Evolutionary conservation across 2,888 invertebrate species (phyloP).

Genomic region (Eumacrocentrus americanus): DNA sequence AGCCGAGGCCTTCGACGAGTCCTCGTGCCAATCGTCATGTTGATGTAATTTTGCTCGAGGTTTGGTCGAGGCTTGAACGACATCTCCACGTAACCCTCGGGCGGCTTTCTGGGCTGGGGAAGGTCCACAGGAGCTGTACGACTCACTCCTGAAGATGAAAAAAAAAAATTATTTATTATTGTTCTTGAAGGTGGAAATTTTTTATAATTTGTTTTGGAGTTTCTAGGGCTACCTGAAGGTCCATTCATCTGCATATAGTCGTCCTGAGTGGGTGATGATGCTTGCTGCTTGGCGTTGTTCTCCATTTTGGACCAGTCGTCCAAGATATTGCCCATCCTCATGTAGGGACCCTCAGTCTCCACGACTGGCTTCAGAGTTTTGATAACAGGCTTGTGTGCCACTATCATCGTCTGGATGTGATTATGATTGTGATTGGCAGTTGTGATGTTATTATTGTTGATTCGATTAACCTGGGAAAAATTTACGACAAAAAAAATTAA

Average conservation of each 20-base stretch:
- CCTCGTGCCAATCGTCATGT: constrained; percentile 61
- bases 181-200: too few relatives aligned
- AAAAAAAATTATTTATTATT: neutral
- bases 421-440: constrained; percentile 60
- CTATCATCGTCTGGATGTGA: constrained; percentile 45
- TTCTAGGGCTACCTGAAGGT: constrained; percentile 51
- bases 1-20: constrained; percentile 36
- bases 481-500: constrained; percentile 14
- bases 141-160: constrained; percentile 41
- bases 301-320: constrained; percentile 53
- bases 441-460: constrained; percentile 50
- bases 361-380: constrained; percentile 59
- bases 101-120: constrained; percentile 59
- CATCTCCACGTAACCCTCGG: constrained; percentile 74
- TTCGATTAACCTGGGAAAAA: constrained; percentile 53
- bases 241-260: constrained; percentile 62
- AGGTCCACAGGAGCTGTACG: constrained; percentile 61
- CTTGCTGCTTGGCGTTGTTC: constrained; percentile 61
- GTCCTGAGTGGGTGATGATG: constrained; percentile 54
- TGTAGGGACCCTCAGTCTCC: constrained; percentile 57
- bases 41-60: constrained; percentile 65
- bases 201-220: neutral
- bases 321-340: constrained; percentile 56
- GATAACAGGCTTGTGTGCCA: constrained; percentile 53
- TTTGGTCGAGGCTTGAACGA: constrained; percentile 62